phyloP scores from a whole-genome alignment of 2,888 invertebrate genomes.

The Auanema sp. region DNA sequence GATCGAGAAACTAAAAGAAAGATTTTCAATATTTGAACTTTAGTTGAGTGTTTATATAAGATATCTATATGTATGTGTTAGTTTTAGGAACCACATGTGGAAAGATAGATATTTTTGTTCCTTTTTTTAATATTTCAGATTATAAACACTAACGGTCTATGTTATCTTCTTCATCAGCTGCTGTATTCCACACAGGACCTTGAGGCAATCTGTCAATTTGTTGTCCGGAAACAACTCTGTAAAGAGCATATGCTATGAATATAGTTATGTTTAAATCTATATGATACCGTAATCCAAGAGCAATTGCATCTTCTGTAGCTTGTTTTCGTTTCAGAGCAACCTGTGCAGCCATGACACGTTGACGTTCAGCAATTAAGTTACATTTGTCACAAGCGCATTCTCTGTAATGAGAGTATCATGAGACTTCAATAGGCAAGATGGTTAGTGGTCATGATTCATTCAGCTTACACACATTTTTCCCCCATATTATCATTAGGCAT shows the following conservation, averaged over 20 bases:
- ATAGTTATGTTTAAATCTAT: not conserved
- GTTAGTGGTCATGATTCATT: not conserved
- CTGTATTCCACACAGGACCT: constrained; percentile 79
- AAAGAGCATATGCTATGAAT: constrained; percentile 4
- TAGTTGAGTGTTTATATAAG: not conserved
- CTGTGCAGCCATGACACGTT: constrained; percentile 97
- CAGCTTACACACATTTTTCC: not conserved
- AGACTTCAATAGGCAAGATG: not conserved
- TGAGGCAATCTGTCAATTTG: constrained; percentile 77
- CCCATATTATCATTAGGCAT: not conserved
- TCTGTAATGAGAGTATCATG: constrained; percentile 64
- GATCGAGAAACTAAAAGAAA: constrained; percentile 10
- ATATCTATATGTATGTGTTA: no score
- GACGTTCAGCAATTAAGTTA: constrained; percentile 93
- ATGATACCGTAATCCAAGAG: constrained; percentile 54
- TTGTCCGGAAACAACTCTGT: constrained; percentile 53
- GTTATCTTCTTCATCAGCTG: constrained; percentile 34
- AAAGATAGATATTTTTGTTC: not conserved
- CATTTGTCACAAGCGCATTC: constrained; percentile 98
- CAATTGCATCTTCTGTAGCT: constrained; percentile 63
- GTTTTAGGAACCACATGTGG: no score
- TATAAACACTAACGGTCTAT: constrained; percentile 21
- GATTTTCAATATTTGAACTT: not conserved
- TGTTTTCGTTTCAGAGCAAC: constrained; percentile 62
- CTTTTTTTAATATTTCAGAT: constrained; percentile 4